Conservation (phyloP, 2,888 invertebrate genomes). For the Habroteleia sp. region DNA sequence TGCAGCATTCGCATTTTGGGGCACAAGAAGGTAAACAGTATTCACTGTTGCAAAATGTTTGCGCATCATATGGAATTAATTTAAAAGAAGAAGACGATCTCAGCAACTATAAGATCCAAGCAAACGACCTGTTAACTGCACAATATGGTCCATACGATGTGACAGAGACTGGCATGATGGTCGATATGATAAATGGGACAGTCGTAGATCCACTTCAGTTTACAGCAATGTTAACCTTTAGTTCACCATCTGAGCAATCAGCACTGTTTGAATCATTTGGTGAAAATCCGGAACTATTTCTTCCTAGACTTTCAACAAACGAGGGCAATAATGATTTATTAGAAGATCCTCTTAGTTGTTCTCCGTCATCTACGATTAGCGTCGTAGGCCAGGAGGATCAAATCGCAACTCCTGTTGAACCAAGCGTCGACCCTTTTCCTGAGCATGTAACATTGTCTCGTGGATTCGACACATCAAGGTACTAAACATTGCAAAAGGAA, state of each 20-base stretch:
- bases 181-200: slow-evolving; percentile 88
- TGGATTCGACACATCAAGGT: slow-evolving; percentile 74
- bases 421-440: slow-evolving; percentile 87
- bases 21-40: slow-evolving; percentile 86
- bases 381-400: slow-evolving; percentile 77
- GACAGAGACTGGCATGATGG: slow-evolving; percentile 89
- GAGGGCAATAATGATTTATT: slow-evolving; percentile 86
- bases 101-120: slow-evolving; percentile 88
- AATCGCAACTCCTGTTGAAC: slow-evolving; percentile 86
- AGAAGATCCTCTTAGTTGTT: slow-evolving; percentile 85
- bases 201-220: slow-evolving; percentile 92
- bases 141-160: slow-evolving; percentile 85
- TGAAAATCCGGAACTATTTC: slow-evolving; percentile 90
- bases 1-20: slow-evolving; percentile 75
- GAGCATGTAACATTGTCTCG: slow-evolving; percentile 84
- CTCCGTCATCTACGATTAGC: slow-evolving; percentile 83
- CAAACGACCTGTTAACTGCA: slow-evolving; percentile 84
- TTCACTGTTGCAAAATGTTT: slow-evolving; percentile 88
- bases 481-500: slow-evolving; percentile 1
- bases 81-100: slow-evolving; percentile 91
- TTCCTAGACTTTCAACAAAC: slow-evolving; percentile 86
- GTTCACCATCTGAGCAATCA: slow-evolving; percentile 88
- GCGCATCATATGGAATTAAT: slow-evolving; percentile 87
- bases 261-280: slow-evolving; percentile 89
- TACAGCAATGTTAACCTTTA: slow-evolving; percentile 90